phyloP scores from a whole-genome alignment of 1,140 invertebrate genomes.

The Anoplolepis gracilipes region DNA sequence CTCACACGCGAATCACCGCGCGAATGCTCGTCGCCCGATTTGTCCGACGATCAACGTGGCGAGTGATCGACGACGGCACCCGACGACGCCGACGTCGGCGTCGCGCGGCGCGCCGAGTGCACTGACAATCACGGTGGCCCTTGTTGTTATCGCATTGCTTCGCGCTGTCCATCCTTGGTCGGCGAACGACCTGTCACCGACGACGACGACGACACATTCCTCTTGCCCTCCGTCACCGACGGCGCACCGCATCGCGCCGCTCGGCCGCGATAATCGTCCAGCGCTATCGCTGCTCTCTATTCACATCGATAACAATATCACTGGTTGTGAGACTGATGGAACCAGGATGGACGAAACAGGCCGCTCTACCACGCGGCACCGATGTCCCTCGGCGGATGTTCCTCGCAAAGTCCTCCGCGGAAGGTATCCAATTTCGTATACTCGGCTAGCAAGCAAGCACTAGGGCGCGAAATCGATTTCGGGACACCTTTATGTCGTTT shows the following conservation, averaged over 20 bases:
- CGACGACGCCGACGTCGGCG: constrained; percentile 55
- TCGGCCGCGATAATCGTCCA: not conserved
- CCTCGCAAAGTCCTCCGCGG: not conserved
- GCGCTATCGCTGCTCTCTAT: not conserved
- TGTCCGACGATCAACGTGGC: not conserved
- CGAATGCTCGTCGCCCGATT: not conserved
- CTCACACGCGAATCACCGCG: constrained; percentile 47
- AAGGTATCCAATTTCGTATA: not conserved
- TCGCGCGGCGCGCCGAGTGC: constrained; percentile 30
- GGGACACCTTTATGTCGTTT: not conserved
- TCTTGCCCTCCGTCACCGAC: not conserved
- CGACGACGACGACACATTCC: not conserved
- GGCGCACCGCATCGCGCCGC: constrained; percentile 25
- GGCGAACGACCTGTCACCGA: constrained; percentile 10
- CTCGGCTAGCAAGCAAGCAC: too few relatives aligned
- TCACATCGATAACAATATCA: not conserved
- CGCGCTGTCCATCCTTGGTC: constrained; percentile 35
- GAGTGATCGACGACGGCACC: not conserved
- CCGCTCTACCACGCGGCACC: not conserved
- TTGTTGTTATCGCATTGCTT: not conserved
- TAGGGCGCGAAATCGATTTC: not conserved
- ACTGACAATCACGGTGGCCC: constrained; percentile 43
- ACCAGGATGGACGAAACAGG: not conserved
- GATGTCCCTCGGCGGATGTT: not conserved
- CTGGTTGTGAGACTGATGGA: too few relatives aligned